Evolutionary conservation across 2,888 invertebrate genomes (phyloP).

Genomic region (Hoplodrina blanda): DNA sequence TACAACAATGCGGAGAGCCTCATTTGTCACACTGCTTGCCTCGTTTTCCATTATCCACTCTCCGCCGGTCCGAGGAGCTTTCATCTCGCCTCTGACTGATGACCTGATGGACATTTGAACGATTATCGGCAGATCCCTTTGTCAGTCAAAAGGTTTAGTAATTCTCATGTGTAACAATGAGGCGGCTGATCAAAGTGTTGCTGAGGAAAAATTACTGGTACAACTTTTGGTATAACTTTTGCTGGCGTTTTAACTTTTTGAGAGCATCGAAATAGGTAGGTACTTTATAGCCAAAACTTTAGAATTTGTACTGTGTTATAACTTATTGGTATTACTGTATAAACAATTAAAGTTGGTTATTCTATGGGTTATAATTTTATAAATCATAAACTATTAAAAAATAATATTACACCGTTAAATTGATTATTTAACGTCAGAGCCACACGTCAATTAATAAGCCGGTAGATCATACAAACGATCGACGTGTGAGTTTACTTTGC

Average conservation of each 20-base stretch:
- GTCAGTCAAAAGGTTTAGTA: slow-evolving; percentile 79
- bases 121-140: slow-evolving; percentile 84
- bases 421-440: too few relatives aligned
- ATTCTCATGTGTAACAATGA: slow-evolving; percentile 76
- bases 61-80: slow-evolving; percentile 71
- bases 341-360: too few relatives aligned
- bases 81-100: slow-evolving; percentile 86
- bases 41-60: slow-evolving; percentile 68
- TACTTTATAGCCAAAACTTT: too few relatives aligned
- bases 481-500: too few relatives aligned
- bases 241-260: slow-evolving; percentile 14
- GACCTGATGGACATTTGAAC: slow-evolving; percentile 84
- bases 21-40: slow-evolving; percentile 79
- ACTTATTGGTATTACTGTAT: too few relatives aligned
- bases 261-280: not conserved
- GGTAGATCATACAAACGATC: too few relatives aligned
- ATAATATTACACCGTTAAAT: too few relatives aligned
- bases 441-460: too few relatives aligned
- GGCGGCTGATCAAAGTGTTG: slow-evolving; percentile 81
- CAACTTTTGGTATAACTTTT: slow-evolving; percentile 35
- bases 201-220: slow-evolving; percentile 38
- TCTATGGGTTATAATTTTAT: too few relatives aligned
- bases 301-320: too few relatives aligned
- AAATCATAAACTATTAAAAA: too few relatives aligned
- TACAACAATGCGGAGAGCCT: slow-evolving; percentile 76